Evolutionary conservation across 2,888 invertebrate genomes (phyloP), one percentile per base, ranked within the genome.

Genomic region (Dione vanillae): DNA sequence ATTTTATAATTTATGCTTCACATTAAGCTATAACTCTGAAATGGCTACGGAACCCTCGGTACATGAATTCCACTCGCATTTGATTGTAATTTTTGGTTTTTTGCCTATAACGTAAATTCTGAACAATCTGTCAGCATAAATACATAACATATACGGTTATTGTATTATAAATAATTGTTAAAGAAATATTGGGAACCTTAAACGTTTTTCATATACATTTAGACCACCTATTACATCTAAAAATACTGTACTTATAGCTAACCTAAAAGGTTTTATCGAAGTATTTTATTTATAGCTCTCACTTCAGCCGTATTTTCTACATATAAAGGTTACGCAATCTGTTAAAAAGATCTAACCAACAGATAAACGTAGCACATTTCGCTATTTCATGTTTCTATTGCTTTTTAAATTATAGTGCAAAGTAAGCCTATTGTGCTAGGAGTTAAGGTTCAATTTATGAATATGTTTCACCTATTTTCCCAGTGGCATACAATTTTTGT

Each of bases 321-420:
- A 27, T 11, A 62, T 43, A 64, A 67, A 62, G 70, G 72, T 58
- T 70, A 67, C 70, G 59, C 70, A 72, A 72, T 72, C 72, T 72
- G 72, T 65, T 72, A 70, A 66, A 56, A 72, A 72, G 70, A 70
- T 59, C 59, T 72, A 67, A 67, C 64, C 65, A 64, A 67, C 70
- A 67, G 72, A 72, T 72, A 70, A 67, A 58, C 64, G 72, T 61
- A 67, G 70, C 72, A 59, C 70, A 70, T 70, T 72, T 67, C 47
- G 58, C 67, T 67, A 67, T 69, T 58, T 66, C 66, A 67, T 66
- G 41, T 67, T 59, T 51, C 43, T 67, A 58, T 72, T 52, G 51
- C 51, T 51, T 64, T 20, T 47, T 12, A 16, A 14, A 14, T 16
- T 0, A 8, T 19, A 47, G 12, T 41, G 37, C 2, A 69, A 67